Evolutionary conservation across 2,113 vertebrate species (phyloP), one percentile per base, ranked within the genome.

Genomic region (Phainopepla nitens): DNA sequence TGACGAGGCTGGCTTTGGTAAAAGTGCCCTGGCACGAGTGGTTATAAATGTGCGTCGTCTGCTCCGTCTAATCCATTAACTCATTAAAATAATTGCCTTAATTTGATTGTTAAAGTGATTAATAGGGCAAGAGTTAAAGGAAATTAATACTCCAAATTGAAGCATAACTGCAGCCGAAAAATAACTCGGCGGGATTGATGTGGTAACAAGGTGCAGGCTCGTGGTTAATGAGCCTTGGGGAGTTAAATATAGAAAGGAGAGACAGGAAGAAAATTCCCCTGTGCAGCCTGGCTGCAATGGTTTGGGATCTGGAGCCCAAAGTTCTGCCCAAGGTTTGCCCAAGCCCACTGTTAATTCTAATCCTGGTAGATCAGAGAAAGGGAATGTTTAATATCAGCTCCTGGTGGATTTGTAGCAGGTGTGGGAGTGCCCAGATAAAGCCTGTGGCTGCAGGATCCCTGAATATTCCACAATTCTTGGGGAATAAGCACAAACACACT

Each of bases 51-150:
- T 93, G 97, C 92, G 84, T 94, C 20, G 1, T 93, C 96, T 88
- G 87, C 97, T 97, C 96, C 87, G 95, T 93, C 97, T 92, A 95
- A 98, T 94, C 97, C 96, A 97, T 98, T 98, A 97, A 85, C 95
- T 98, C 97, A 97, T 98, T 98, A 98, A 97, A 98, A 98, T 97
- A 98, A 98, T 98, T 97, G 97, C 98, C 97, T 96, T 98, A 97
- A 98, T 98, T 98, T 98, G 96, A 96, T 97, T 98, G 97, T 98
- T 98, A 94, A 98, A 96, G 96, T 98, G 98, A 98, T 98, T 97
- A 98, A 98, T 98, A 98, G 97, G 97, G 92, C 91, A 97, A 96
- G 90, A 76, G 91, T 82, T 97, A 93, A 94, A 97, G 93, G 96
- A 98, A 98, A 98, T 98, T 97, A 98, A 98, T 98, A 97, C 96